Conservation (phyloP, 2,113 vertebrate species). For the Seriola dumerili region DNA sequence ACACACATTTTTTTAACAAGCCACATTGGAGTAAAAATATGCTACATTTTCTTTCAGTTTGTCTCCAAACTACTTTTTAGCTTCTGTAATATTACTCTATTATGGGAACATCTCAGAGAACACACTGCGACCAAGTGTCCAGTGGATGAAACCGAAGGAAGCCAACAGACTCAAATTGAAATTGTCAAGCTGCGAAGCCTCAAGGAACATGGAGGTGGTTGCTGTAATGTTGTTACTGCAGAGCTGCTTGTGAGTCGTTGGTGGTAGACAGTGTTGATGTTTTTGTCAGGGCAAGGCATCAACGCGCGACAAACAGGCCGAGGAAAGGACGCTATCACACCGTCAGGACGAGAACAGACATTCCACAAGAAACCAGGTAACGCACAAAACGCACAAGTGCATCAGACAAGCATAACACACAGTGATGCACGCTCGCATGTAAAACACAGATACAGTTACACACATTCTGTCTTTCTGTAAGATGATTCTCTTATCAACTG, state of each 20-base stretch:
- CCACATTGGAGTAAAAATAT: neutral
- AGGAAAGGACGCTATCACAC: constrained; percentile 92
- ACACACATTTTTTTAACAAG: neutral
- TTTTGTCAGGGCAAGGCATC: constrained; percentile 92
- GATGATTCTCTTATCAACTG: neutral
- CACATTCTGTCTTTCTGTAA: neutral
- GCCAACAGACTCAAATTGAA: constrained; percentile 27
- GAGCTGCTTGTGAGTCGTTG: constrained; percentile 40
- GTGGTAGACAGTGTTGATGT: constrained; percentile 62
- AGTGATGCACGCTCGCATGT: neutral
- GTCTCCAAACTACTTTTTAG: neutral
- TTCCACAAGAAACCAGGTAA: constrained; percentile 94
- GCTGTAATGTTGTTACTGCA: constrained; percentile 23
- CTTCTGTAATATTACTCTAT: neutral
- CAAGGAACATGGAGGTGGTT: constrained; percentile 3
- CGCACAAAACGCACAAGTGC: neutral
- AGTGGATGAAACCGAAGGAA: constrained; percentile 21
- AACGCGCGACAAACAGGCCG: constrained; percentile 94
- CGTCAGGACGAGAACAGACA: constrained; percentile 98
- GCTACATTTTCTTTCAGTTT: neutral
- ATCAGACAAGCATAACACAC: neutral
- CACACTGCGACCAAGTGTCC: constrained; percentile 3
- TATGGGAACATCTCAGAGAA: neutral
- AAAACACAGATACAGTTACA: neutral
- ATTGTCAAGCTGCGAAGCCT: constrained; percentile 53